phyloP scores from a whole-genome alignment of 2,113 vertebrate species.

The Carollia perspicillata region DNA sequence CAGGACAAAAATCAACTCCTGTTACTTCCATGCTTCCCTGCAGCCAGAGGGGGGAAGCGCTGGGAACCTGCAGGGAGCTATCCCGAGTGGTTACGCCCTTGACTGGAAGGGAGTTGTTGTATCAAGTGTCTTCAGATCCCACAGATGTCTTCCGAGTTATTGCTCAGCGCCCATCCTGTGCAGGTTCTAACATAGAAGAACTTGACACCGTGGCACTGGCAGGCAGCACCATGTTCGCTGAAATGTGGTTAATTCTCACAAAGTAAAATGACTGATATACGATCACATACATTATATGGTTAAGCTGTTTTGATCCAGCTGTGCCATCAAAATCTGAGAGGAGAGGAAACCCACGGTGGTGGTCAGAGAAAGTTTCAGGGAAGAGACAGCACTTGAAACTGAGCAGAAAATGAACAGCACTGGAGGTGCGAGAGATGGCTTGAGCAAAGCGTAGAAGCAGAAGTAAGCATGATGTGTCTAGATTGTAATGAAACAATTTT shows the following conservation, averaged over 20 bases:
- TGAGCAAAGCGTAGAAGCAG: not conserved
- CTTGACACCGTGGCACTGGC: not conserved
- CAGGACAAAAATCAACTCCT: not conserved
- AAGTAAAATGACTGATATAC: not conserved
- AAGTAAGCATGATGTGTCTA: not conserved
- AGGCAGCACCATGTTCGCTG: not conserved
- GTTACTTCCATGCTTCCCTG: not conserved
- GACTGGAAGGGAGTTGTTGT: not conserved
- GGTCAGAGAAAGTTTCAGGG: not conserved
- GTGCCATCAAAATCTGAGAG: not conserved
- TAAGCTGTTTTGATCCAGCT: constrained; percentile 3
- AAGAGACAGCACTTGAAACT: not conserved
- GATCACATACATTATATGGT: not conserved
- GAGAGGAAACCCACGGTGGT: not conserved
- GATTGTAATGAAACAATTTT: not conserved
- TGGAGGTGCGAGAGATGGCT: not conserved
- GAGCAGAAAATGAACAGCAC: not conserved
- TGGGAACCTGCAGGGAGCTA: not conserved
- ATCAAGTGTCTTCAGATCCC: not conserved
- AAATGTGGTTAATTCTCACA: not conserved
- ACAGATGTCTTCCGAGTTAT: not conserved
- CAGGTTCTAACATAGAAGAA: not conserved
- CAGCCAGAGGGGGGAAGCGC: not conserved
- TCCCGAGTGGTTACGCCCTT: not conserved
- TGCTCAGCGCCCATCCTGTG: not conserved